phyloP scores from a whole-genome alignment of 2,797 vertebrate genomes.

The Propithecus deckenii region DNA sequence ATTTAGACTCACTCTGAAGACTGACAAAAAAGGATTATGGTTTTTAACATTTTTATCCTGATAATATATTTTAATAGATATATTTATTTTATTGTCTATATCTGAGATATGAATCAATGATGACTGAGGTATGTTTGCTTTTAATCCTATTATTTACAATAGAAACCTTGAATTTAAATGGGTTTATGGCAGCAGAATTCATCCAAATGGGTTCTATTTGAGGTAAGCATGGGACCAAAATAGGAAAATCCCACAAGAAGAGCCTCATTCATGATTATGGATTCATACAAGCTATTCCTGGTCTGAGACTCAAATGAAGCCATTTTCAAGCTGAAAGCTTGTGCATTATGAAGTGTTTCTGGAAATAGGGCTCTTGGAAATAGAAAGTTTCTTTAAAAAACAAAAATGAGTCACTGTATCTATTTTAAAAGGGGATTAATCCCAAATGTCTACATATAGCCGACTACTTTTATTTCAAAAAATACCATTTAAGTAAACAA shows the following conservation, averaged over 20 bases:
- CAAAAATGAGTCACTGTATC: slow-evolving; percentile 52
- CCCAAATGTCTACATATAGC: neutral
- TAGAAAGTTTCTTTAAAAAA: slow-evolving; percentile 67
- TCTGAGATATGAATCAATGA: slow-evolving; percentile 71
- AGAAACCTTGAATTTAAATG: slow-evolving; percentile 52
- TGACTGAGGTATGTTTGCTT: slow-evolving; percentile 63
- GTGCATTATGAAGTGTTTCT: slow-evolving; percentile 58
- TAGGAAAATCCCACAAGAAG: slow-evolving; percentile 70
- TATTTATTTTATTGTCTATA: slow-evolving; percentile 61
- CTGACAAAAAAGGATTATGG: slow-evolving; percentile 59
- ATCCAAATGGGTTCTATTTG: slow-evolving; percentile 68
- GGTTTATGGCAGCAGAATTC: slow-evolving; percentile 60
- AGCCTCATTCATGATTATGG: slow-evolving; percentile 72
- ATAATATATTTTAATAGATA: slow-evolving; percentile 51
- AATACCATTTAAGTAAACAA: slow-evolving; percentile 1
- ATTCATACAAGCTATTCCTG: slow-evolving; percentile 70
- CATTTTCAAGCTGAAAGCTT: slow-evolving; percentile 65
- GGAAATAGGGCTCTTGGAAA: slow-evolving; percentile 60
- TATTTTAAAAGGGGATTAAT: slow-evolving; percentile 61
- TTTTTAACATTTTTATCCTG: slow-evolving; percentile 65
- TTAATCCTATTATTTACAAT: slow-evolving; percentile 65
- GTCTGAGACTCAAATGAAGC: slow-evolving; percentile 53
- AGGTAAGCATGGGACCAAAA: slow-evolving; percentile 65
- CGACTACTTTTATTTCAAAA: slow-evolving; percentile 34
- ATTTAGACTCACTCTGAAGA: slow-evolving; percentile 56